A percentile compares a stretch with the other conserved stretches of the same genome.
These are phyloP conservation scores for Chloromyia formosa DNA, from an alignment of 2,888 invertebrate genomes.

Conservation along the genomic window DNA sequence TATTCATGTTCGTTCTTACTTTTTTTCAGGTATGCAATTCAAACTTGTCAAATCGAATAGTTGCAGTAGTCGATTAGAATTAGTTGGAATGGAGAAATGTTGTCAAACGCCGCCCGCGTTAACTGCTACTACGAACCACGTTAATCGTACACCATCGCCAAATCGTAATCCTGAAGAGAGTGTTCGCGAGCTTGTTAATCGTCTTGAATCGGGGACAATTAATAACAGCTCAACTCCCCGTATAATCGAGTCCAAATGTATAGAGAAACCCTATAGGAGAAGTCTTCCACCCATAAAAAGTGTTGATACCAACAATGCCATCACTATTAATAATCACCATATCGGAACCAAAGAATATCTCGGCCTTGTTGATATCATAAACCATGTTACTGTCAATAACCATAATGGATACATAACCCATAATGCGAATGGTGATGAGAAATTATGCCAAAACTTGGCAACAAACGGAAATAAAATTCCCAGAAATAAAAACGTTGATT, in stretches of 20 bases:
- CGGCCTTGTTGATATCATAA: constrained; percentile 53
- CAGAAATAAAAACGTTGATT: constrained; percentile 65
- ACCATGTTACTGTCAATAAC: constrained; percentile 63
- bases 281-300: constrained; percentile 36
- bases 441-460: constrained; percentile 38
- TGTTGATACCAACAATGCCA: constrained; percentile 35
- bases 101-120: not conserved
- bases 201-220: constrained; percentile 58
- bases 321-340: constrained; percentile 66
- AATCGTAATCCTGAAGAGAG: constrained; percentile 54
- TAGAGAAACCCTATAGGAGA: constrained; percentile 52
- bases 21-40: constrained; percentile 77
- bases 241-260: constrained; percentile 56
- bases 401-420: constrained; percentile 58
- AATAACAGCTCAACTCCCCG: constrained; percentile 52
- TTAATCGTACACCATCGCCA: constrained; percentile 41
- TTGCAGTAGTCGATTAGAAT: constrained; percentile 82
- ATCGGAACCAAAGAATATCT: constrained; percentile 57
- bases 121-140: constrained; percentile 45
- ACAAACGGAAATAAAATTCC: constrained; percentile 56
- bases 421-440: constrained; percentile 28
- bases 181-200: constrained; percentile 63
- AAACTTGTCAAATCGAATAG: constrained; percentile 86
- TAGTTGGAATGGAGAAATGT: constrained; percentile 74
- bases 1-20: no score